Evolutionary conservation across 1,140 invertebrate species (phyloP).

Genomic region (Melitaea cinxia): DNA sequence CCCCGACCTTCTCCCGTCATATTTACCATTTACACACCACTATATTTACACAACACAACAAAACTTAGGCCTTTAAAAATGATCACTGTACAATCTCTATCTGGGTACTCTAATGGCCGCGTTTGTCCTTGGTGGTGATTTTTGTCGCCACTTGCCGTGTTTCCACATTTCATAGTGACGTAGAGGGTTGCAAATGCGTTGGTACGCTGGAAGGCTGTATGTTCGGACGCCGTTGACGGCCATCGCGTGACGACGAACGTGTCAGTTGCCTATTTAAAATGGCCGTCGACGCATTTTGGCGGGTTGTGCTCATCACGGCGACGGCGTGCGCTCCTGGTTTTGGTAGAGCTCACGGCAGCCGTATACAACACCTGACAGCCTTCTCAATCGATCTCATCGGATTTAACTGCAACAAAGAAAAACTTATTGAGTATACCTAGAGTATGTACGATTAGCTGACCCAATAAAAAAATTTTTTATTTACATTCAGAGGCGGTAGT

Average conservation of each 20-base stretch:
- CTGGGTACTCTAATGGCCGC: conserved; percentile 71
- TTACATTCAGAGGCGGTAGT: no score
- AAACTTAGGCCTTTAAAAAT: conserved; percentile 76
- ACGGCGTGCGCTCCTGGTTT: conserved; percentile 65
- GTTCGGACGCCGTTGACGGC: conserved; percentile 64
- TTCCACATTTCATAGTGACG: conserved; percentile 81
- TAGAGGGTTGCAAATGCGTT: conserved; percentile 53
- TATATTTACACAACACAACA: conserved; percentile 78
- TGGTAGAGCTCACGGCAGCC: conserved; percentile 69
- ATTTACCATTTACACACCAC: conserved; percentile 69
- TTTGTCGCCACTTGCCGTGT: conserved; percentile 81
- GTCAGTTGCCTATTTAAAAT: conserved; percentile 73
- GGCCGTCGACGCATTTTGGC: conserved; percentile 78
- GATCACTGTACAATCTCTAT: conserved; percentile 70
- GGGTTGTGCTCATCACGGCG: conserved; percentile 78
- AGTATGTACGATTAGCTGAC: no score
- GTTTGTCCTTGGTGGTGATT: conserved; percentile 75
- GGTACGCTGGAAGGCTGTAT: conserved; percentile 53
- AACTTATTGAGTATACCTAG: not conserved
- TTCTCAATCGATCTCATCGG: conserved; percentile 50
- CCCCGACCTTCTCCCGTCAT: conserved; percentile 62
- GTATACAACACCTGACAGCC: conserved; percentile 40
- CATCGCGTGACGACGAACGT: conserved; percentile 75
- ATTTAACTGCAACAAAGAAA: conserved; percentile 61
- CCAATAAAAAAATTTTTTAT: no score